Conservation (phyloP, 2,888 invertebrate species). For the Branchipolynoe longqiensis region DNA sequence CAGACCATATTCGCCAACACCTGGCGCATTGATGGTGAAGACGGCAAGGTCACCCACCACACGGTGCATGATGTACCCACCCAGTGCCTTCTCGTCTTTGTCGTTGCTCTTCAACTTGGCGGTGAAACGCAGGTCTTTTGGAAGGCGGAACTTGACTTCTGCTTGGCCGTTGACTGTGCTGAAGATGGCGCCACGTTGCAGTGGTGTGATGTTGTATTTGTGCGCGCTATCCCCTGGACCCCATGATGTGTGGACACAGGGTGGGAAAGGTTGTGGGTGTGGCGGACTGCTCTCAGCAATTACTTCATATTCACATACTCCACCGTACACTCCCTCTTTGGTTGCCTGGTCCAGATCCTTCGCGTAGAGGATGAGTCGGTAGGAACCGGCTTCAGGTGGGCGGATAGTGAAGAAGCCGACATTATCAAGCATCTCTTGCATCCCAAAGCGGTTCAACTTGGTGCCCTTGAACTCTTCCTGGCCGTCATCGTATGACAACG, state of each 20-base stretch:
- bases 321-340: conserved; percentile 81
- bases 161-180: conserved; percentile 79
- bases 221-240: conserved; percentile 79
- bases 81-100: conserved; percentile 77
- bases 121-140: conserved; percentile 80
- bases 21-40: conserved; percentile 80
- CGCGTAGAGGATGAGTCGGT: conserved; percentile 81
- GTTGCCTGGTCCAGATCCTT: conserved; percentile 79
- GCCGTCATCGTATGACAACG: conserved; percentile 79
- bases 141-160: conserved; percentile 78
- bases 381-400: conserved; percentile 79
- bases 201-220: conserved; percentile 78
- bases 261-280: conserved; percentile 79
- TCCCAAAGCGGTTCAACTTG: conserved; percentile 79
- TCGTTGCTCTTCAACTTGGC: conserved; percentile 80
- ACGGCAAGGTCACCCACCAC: conserved; percentile 80
- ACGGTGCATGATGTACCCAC: conserved; percentile 79
- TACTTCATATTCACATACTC: conserved; percentile 82
- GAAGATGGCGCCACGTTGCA: conserved; percentile 79
- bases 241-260: conserved; percentile 81
- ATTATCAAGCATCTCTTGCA: conserved; percentile 80
- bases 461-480: conserved; percentile 75
- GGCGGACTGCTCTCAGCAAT: conserved; percentile 76
- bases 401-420: conserved; percentile 81
- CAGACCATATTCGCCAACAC: conserved; percentile 80